Conservation (phyloP, 2,888 invertebrate genomes). For the Nasonovia ribisnigri region DNA sequence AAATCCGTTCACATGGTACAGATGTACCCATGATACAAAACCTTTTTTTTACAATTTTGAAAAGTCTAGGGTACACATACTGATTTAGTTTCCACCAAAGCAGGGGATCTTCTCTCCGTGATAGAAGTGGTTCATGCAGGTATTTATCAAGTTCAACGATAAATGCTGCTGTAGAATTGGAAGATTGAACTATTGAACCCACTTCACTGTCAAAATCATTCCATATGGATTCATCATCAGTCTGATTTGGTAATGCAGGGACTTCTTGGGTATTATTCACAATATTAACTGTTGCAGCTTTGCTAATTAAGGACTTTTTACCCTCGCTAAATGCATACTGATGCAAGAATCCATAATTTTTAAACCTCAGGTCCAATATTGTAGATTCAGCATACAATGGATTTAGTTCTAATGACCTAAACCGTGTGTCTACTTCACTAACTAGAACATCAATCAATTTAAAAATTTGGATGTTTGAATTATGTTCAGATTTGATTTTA, state of each 20-base stretch:
- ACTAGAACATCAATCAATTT: neutral
- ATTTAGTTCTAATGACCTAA: slow-evolving; percentile 61
- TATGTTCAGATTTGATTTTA: neutral
- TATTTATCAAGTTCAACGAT: slow-evolving; percentile 67
- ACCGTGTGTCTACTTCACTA: slow-evolving; percentile 44
- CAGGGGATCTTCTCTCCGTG: slow-evolving; percentile 65
- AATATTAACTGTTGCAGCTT: neutral
- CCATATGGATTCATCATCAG: slow-evolving; percentile 22
- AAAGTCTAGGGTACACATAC: slow-evolving; percentile 67
- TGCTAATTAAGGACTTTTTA: slow-evolving; percentile 9
- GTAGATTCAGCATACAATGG: slow-evolving; percentile 61
- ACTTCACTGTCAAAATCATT: slow-evolving; percentile 28
- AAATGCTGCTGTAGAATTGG: slow-evolving; percentile 52
- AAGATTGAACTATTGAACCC: neutral
- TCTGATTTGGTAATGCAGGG: neutral
- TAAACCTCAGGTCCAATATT: slow-evolving; percentile 48
- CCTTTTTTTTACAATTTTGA: slow-evolving; percentile 66
- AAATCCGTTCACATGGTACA: slow-evolving; percentile 68
- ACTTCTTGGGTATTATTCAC: neutral
- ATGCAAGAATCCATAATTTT: neutral
- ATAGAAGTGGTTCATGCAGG: slow-evolving; percentile 65
- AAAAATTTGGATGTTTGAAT: neutral
- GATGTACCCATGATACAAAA: slow-evolving; percentile 68
- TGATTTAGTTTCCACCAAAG: slow-evolving; percentile 67
- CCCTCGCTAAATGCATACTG: neutral